These are phyloP conservation scores for Anthoscopus minutus DNA, from an alignment of 2,113 vertebrate species.

Conservation along the genomic window DNA sequence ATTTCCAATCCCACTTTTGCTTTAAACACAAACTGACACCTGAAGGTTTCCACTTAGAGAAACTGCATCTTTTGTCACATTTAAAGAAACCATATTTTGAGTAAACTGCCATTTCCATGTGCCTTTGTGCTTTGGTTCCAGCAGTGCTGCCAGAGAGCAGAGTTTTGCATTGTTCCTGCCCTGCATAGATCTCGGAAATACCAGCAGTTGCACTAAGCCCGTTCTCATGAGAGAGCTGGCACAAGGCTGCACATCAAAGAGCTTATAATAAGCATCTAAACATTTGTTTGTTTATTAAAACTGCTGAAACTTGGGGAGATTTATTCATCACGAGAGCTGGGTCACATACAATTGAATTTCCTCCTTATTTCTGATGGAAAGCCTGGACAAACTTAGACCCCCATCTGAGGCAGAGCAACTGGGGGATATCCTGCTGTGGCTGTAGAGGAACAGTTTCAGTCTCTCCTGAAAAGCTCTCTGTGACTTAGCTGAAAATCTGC, in stretches of 20 bases:
- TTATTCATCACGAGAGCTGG: background rate
- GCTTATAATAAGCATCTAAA: slow-evolving; percentile 56
- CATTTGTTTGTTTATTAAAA: slow-evolving; percentile 55
- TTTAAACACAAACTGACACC: background rate
- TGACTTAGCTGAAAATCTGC: background rate
- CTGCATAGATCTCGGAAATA: background rate
- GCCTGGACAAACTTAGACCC: background rate
- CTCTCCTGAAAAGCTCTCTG: background rate
- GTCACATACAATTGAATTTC: background rate
- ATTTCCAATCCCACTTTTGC: background rate
- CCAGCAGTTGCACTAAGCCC: slow-evolving; percentile 22
- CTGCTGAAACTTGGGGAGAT: background rate
- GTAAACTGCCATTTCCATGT: background rate
- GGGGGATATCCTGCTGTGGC: background rate
- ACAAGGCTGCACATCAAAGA: slow-evolving; percentile 20
- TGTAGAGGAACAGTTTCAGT: background rate
- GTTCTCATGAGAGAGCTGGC: slow-evolving; percentile 41
- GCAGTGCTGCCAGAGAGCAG: slow-evolving; percentile 9
- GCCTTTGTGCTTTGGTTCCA: background rate
- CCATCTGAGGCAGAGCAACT: background rate
- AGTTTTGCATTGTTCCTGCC: slow-evolving; percentile 3
- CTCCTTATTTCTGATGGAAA: background rate
- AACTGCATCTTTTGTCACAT: fast-evolving
- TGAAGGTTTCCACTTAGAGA: background rate
- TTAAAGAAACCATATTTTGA: background rate